Conservation (phyloP, 2,888 invertebrate genomes). For the Drosophila antonietae region DNA sequence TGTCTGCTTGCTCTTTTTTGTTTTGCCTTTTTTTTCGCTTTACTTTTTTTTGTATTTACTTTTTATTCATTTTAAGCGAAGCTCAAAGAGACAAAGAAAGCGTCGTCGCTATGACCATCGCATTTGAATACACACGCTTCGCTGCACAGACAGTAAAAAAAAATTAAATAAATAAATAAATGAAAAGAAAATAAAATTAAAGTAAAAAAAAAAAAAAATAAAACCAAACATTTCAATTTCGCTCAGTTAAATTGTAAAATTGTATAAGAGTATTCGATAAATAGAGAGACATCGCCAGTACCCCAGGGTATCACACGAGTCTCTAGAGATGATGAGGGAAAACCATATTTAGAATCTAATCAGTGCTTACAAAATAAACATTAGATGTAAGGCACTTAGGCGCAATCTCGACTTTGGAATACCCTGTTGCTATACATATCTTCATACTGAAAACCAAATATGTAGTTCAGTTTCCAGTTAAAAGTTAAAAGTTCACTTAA, state of each 20-base stretch:
- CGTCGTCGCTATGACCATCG: conserved; percentile 55
- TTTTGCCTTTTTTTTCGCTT: not conserved
- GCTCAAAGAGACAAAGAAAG: conserved; percentile 71
- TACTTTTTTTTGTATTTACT: conserved; percentile 14
- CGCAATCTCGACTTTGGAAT: not conserved
- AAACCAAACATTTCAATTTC: conserved; percentile 42
- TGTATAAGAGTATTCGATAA: conserved; percentile 15
- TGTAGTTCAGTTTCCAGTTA: not conserved
- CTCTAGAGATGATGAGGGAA: not conserved
- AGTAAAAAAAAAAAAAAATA: conserved; percentile 31
- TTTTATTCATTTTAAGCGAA: conserved; percentile 63
- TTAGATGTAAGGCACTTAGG: not conserved
- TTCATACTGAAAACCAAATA: not conserved
- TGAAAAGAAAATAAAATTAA: conserved; percentile 14
- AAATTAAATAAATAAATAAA: conserved; percentile 13
- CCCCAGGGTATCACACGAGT: not conserved
- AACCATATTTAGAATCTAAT: conserved; percentile 5
- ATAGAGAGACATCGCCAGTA: conserved; percentile 2
- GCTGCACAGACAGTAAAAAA: conserved; percentile 50
- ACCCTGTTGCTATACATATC: not conserved
- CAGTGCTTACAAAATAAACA: conserved; percentile 1
- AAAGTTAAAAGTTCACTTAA: too few species aligned
- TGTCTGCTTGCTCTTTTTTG: conserved; percentile 35
- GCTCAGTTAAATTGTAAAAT: conserved; percentile 27
- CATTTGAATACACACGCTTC: conserved; percentile 72